Evolutionary conservation across 1,140 invertebrate species (phyloP), one percentile per base, ranked within the genome.

Genomic region (Uloborus diversus): DNA sequence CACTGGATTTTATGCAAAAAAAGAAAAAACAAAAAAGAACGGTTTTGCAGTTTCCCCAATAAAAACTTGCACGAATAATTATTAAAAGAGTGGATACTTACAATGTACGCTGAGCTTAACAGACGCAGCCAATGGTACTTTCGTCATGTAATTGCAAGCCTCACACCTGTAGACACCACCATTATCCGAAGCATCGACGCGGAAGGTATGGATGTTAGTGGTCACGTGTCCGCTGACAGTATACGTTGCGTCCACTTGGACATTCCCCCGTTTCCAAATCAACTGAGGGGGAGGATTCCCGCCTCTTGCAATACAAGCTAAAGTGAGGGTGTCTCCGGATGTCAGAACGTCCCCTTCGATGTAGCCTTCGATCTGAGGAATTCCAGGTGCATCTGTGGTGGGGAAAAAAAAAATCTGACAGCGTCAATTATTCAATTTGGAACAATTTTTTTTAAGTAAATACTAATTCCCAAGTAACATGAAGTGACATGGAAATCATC

Each of bases 121-220:
- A 86, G 95, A 92, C 7, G 92, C 91, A 80, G 93, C 91, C 82
- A 95, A 89, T 0, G 96, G 93, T 59, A 91, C 90, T 81, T 91
- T 90, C 80, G 93, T 96, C 91, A 96, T 94, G 37, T 94, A 89
- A 85, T 97, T 98, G 84, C 91, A 93, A 0, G 96, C 96, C 86
- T 96, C 93, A 86, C 97, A 99, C 66, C 93, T 92, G 85, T 96
- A 98, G 73, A 92, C 89, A 0, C 95, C 96, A 85, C 96, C 93
- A 87, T 99, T 97, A 86, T 99, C 96, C 20, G 91, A 91, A 1
- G 94, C 91, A 81, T 93, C 91, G 0, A 95, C 96, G 33, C 90
- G 92, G 85, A 98, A 96, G 1, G 92, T 91, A 81, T 94, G 91
- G 37, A 93, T 90, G 86, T 95, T 97, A 84, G 95, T 92, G 28